Evolutionary conservation across 2,113 vertebrate genomes (phyloP).

Genomic region (Chaetodon auriga): DNA sequence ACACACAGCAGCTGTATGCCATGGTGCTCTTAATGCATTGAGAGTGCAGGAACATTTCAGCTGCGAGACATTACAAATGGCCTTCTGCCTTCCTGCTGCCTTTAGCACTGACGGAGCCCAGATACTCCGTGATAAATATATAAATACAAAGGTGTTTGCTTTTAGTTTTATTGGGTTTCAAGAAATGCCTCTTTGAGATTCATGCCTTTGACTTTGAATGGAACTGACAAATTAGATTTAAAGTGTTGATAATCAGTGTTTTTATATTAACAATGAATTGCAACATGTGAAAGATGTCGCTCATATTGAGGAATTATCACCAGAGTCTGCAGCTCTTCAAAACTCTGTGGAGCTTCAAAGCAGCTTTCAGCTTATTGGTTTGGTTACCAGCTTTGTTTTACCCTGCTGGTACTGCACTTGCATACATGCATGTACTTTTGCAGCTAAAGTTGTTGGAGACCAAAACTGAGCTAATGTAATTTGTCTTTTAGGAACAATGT

Average conservation of each 20-base stretch:
- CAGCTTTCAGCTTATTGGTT: no score
- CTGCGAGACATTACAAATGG: constrained; percentile 9
- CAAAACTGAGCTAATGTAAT: no score
- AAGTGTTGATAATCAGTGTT: no score
- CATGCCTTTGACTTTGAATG: no score
- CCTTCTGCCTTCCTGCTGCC: constrained; percentile 11
- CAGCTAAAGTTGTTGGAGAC: no score
- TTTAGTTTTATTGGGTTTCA: neutral
- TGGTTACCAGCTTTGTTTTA: no score
- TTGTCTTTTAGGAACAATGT: no score
- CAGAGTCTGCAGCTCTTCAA: neutral
- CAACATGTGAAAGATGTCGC: neutral
- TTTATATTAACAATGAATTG: neutral
- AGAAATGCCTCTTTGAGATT: no score
- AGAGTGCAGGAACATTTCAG: constrained; percentile 25
- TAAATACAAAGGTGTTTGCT: constrained; percentile 10
- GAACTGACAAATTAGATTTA: no score
- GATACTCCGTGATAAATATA: neutral
- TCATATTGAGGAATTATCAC: neutral
- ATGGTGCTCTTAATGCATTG: constrained; percentile 4
- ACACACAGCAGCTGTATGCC: constrained; percentile 4
- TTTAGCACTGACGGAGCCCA: neutral
- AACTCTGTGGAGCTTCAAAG: no score
- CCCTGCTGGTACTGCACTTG: no score
- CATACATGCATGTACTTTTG: no score